phyloP scores from a whole-genome alignment of 2,888 invertebrate genomes.

The Zhuqinia jingwanae region DNA sequence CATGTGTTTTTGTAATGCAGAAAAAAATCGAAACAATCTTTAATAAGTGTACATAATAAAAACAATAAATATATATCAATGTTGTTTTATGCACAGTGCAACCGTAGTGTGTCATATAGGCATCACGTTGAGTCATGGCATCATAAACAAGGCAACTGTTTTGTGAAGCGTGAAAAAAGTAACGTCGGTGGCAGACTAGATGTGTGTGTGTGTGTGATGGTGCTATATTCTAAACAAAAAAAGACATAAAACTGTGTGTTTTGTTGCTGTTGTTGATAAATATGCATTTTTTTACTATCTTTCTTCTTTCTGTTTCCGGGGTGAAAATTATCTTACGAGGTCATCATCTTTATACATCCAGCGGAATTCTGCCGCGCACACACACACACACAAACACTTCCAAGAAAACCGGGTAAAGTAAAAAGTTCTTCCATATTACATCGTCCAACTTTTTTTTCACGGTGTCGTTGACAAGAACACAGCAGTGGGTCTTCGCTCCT shows the following conservation, averaged over 20 bases:
- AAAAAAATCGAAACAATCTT: constrained; percentile 53
- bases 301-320: not conserved
- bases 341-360: constrained; percentile 22
- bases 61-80: constrained; percentile 6
- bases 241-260: constrained; percentile 30
- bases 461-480: constrained; percentile 41
- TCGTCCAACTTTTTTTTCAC: constrained; percentile 28
- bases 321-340: constrained; percentile 38
- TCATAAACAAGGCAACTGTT: not conserved
- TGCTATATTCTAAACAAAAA: constrained; percentile 20
- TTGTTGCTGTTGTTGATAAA: constrained; percentile 40
- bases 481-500: constrained; percentile 34
- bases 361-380: not conserved
- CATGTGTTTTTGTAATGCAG: constrained; percentile 48
- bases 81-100: not conserved
- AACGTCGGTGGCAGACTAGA: not conserved
- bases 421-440: not conserved
- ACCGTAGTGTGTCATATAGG: not conserved
- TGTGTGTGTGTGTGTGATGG: constrained; percentile 7
- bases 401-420: constrained; percentile 14
- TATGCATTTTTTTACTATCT: constrained; percentile 25
- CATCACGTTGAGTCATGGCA: not conserved
- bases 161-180: constrained; percentile 33
- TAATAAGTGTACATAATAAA: constrained; percentile 15
- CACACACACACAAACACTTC: not conserved